These are phyloP conservation scores for Acrobasis suavella DNA, from an alignment of 2,888 invertebrate genomes.

Conservation along the genomic window DNA sequence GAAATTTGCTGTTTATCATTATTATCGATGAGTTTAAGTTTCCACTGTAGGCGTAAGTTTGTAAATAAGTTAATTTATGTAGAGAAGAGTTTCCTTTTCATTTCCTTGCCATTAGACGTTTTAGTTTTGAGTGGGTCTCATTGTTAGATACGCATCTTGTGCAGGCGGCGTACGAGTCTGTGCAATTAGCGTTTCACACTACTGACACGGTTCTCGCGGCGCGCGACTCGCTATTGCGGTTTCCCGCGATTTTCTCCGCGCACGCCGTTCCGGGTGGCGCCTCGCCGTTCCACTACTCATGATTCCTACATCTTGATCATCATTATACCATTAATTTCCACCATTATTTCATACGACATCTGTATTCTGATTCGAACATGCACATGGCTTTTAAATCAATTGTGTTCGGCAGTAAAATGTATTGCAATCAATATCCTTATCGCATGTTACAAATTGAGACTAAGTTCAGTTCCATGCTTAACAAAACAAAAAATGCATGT, in stretches of 20 bases:
- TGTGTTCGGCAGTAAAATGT: constrained; percentile 27
- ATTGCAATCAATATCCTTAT: constrained; percentile 4
- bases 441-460: constrained; percentile 1
- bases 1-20: constrained; percentile 62
- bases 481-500: background rate
- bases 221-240: constrained; percentile 71
- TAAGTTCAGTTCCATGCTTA: constrained; percentile 1
- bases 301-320: constrained; percentile 55
- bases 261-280: constrained; percentile 79
- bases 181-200: constrained; percentile 80
- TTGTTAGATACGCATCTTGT: constrained; percentile 42
- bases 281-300: constrained; percentile 67
- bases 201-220: constrained; percentile 80
- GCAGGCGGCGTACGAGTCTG: constrained; percentile 59
- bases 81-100: background rate
- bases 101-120: background rate
- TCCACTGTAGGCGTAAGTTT: constrained; percentile 26
- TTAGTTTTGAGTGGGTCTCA: constrained; percentile 4
- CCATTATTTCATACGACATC: constrained; percentile 25
- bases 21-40: constrained; percentile 23
- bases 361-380: constrained; percentile 21
- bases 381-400: constrained; percentile 27
- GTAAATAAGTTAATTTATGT: constrained; percentile 22
- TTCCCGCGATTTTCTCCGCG: constrained; percentile 79
- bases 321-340: constrained; percentile 52